A percentile compares a stretch with the other conserved stretches of the same genome.
Conservation (phyloP, 2,113 vertebrate genomes). For the Pterocles burchelli region DNA sequence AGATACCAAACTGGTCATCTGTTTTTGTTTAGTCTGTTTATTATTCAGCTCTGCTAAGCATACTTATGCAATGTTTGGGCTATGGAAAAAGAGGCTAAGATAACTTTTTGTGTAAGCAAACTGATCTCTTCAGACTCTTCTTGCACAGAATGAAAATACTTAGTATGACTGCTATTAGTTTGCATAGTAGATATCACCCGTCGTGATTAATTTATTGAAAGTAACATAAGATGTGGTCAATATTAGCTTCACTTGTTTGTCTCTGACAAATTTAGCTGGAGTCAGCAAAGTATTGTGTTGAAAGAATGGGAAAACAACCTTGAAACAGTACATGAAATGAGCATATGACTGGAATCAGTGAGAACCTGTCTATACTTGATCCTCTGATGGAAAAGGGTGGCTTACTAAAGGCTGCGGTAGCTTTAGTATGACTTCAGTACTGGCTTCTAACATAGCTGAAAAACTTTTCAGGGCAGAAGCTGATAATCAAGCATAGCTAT, state of each 20-base stretch:
- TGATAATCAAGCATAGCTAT: neutral
- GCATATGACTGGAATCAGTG: neutral
- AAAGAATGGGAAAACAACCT: neutral
- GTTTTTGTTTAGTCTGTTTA: conserved; percentile 38
- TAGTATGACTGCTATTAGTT: neutral
- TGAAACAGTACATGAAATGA: neutral
- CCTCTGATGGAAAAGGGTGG: neutral
- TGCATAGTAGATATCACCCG: neutral
- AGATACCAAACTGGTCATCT: neutral
- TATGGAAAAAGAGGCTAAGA: neutral
- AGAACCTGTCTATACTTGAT: neutral
- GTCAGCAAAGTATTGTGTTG: neutral
- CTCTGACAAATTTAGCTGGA: neutral
- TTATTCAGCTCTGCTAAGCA: neutral
- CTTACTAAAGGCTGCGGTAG: neutral
- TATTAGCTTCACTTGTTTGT: neutral
- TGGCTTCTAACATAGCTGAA: neutral
- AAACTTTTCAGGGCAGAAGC: neutral
- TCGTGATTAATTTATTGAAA: neutral
- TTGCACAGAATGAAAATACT: neutral
- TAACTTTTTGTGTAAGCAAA: neutral
- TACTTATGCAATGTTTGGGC: neutral
- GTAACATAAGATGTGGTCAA: neutral
- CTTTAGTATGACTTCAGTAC: neutral
- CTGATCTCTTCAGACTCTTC: neutral